phyloP scores from a whole-genome alignment of 1,140 invertebrate species.

The Dryas iulia region DNA sequence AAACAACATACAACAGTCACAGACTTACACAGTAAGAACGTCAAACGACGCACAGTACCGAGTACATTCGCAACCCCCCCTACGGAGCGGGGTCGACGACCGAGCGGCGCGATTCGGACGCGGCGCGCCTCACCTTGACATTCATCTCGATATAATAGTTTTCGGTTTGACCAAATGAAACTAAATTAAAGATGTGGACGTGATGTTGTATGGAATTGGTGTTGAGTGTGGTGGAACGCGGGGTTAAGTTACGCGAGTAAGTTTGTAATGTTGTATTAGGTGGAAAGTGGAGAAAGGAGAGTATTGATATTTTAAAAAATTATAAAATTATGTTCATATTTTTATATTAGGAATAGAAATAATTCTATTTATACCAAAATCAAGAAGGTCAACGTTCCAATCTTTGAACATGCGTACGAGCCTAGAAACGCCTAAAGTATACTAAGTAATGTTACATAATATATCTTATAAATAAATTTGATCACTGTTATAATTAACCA shows the following conservation, averaged over 20 bases:
- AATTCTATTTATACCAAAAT: too few species aligned
- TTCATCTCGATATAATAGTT: constrained; percentile 61
- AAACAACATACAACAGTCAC: constrained; percentile 51
- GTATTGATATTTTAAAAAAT: too few species aligned
- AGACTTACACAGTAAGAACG: constrained; percentile 58
- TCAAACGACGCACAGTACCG: too few species aligned
- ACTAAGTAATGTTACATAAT: too few species aligned
- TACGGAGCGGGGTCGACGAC: constrained; percentile 54
- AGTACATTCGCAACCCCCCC: constrained; percentile 66
- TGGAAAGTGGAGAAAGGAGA: background rate
- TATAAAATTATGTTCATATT: too few species aligned
- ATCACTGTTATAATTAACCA: too few species aligned
- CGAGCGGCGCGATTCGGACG: constrained; percentile 72
- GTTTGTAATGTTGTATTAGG: background rate
- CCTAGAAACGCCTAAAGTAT: too few species aligned
- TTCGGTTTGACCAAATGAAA: constrained; percentile 67
- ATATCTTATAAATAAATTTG: too few species aligned
- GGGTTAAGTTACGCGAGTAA: background rate
- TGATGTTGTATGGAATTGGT: too few species aligned
- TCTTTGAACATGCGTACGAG: too few species aligned
- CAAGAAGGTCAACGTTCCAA: too few species aligned
- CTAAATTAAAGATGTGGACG: background rate
- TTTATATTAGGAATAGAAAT: too few species aligned
- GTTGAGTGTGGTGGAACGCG: background rate
- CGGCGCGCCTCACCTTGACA: constrained; percentile 79